These are phyloP conservation scores for Nomada fucata DNA, from an alignment of 2,888 invertebrate species.

Conservation along the genomic window DNA sequence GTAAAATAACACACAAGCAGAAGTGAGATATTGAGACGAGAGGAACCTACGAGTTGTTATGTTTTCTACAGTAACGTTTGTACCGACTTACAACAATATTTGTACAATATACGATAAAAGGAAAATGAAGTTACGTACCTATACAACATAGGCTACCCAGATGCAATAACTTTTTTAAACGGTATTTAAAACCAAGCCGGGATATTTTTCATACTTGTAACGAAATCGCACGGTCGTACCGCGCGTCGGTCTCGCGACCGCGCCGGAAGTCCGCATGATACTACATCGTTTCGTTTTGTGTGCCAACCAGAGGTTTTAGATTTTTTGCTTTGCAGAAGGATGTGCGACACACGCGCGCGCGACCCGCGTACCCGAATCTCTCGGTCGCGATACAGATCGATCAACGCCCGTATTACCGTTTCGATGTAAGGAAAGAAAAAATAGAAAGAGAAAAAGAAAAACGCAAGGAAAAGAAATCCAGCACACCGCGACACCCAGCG, in stretches of 20 bases:
- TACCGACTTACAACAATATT: constrained; percentile 84
- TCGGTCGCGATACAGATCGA: constrained; percentile 37
- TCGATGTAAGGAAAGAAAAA: not conserved
- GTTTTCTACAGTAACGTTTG: constrained; percentile 84
- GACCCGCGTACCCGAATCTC: constrained; percentile 36
- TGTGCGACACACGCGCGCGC: constrained; percentile 44
- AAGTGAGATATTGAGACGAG: constrained; percentile 63
- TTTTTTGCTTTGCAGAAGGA: constrained; percentile 72
- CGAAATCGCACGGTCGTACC: constrained; percentile 57
- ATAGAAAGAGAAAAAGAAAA: not conserved
- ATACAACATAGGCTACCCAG: constrained; percentile 82
- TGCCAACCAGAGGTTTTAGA: constrained; percentile 80
- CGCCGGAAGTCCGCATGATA: constrained; percentile 52
- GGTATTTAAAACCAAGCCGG: constrained; percentile 75
- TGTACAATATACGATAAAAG: constrained; percentile 81
- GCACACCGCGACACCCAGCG: constrained; percentile 64
- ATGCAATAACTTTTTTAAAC: constrained; percentile 84
- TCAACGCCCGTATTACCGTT: constrained; percentile 52
- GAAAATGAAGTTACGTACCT: constrained; percentile 73
- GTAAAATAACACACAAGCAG: constrained; percentile 59
- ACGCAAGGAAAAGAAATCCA: constrained; percentile 27
- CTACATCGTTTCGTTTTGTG: constrained; percentile 80
- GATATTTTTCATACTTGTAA: constrained; percentile 74
- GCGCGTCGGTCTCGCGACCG: constrained; percentile 20
- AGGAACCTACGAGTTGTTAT: constrained; percentile 80